A percentile compares a stretch with the other conserved stretches of the same genome.
phyloP scores from a whole-genome alignment of 30 jellyfish, hydroid and myxozoan genomes.

The Aurelia coerulea region DNA sequence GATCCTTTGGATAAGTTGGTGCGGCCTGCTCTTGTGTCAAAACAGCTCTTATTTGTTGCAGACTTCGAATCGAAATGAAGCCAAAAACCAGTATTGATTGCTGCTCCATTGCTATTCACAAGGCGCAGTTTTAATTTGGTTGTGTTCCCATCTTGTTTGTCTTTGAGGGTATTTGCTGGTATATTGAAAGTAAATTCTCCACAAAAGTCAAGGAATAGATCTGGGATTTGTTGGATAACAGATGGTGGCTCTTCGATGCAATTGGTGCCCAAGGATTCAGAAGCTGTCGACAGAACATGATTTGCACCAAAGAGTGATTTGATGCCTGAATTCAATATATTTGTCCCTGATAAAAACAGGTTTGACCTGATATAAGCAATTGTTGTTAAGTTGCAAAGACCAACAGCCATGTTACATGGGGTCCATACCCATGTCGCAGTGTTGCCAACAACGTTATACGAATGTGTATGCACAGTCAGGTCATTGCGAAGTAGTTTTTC shows the following conservation, averaged over 20 bases:
- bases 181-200: constrained; percentile 69
- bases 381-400: constrained; percentile 50
- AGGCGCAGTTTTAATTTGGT: constrained; percentile 42
- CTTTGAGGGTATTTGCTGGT: constrained; percentile 80
- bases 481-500: constrained; percentile 42
- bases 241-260: constrained; percentile 75
- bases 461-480: constrained; percentile 50
- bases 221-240: constrained; percentile 40
- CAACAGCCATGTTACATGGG: constrained; percentile 59
- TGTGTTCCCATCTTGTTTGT: constrained; percentile 85
- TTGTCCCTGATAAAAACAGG: constrained; percentile 52
- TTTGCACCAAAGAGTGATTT: constrained; percentile 10
- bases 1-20: constrained; percentile 16
- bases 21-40: constrained; percentile 30
- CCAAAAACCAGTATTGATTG: constrained; percentile 42
- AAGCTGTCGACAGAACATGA: constrained; percentile 32
- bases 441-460: constrained; percentile 27
- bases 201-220: constrained; percentile 57
- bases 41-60: constrained; percentile 71
- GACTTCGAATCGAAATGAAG: constrained; percentile 56
- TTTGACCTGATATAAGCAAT: constrained; percentile 30
- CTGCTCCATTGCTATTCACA: constrained; percentile 22
- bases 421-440: constrained; percentile 70
- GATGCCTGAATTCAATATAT: constrained; percentile 8
- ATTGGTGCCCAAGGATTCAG: constrained; percentile 39